Percentiles rank a stretch among this genome's conserved stretches.
Evolutionary conservation across 2,113 vertebrate species (phyloP).

Genomic region (Phylloscopus trochiloides): DNA sequence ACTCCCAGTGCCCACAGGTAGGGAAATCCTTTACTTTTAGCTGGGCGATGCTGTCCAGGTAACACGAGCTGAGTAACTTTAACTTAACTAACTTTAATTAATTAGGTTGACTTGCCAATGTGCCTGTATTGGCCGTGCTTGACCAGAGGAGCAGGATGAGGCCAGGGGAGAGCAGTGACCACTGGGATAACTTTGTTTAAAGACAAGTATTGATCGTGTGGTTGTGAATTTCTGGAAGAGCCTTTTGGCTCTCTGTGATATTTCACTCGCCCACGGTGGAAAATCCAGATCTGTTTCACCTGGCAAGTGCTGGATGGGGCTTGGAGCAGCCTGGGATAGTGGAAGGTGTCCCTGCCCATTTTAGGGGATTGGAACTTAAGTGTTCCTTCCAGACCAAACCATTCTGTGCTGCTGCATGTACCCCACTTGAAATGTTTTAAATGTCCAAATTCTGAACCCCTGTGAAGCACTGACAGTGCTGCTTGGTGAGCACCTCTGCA

Average conservation of each 20-base stretch:
- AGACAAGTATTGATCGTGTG: rapidly evolving
- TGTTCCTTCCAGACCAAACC: not conserved
- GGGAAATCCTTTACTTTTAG: rapidly evolving
- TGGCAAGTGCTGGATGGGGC: not conserved
- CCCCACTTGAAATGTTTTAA: not conserved
- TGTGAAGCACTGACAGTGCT: not conserved
- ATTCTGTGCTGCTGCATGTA: not conserved
- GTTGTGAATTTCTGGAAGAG: not conserved
- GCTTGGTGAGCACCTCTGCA: not conserved
- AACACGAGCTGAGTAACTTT: not conserved
- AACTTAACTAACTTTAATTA: not conserved
- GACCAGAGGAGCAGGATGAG: not conserved
- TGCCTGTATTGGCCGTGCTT: rapidly evolving
- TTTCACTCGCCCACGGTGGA: not conserved
- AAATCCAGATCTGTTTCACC: rapidly evolving
- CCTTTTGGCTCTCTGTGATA: not conserved
- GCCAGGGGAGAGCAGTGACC: not conserved
- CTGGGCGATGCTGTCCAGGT: not conserved
- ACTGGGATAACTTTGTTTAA: not conserved
- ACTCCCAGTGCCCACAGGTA: not conserved
- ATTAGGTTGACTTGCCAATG: not conserved
- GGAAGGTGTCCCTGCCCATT: not conserved
- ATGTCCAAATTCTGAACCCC: rapidly evolving
- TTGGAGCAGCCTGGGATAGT: not conserved
- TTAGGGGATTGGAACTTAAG: not conserved